These are phyloP conservation scores for Brachypodius melanocephalos DNA, from an alignment of 2,113 vertebrate species.

Conservation along the genomic window DNA sequence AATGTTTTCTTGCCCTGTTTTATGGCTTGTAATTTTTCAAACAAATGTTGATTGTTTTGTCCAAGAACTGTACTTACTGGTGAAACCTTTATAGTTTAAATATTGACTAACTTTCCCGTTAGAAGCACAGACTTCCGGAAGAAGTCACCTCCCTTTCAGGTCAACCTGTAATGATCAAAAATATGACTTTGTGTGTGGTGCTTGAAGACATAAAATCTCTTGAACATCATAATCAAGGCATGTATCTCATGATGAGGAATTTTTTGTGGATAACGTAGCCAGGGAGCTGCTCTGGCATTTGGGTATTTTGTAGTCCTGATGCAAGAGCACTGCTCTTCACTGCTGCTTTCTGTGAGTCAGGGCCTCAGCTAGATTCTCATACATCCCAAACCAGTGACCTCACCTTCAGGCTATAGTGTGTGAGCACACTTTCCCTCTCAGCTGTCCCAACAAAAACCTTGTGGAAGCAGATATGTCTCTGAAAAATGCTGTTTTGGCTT, in stretches of 20 bases:
- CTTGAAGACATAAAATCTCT: neutral
- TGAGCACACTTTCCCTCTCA: neutral
- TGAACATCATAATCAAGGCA: neutral
- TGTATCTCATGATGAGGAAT: neutral
- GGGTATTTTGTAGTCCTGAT: neutral
- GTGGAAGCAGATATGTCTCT: conserved; percentile 3
- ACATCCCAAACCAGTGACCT: neutral
- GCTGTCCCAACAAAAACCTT: conserved; percentile 5
- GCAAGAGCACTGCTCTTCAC: neutral
- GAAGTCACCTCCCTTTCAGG: neutral
- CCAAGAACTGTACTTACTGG: neutral
- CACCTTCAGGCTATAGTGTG: neutral
- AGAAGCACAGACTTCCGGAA: neutral
- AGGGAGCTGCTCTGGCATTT: neutral
- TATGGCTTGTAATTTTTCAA: neutral
- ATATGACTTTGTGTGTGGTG: neutral
- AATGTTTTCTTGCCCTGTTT: neutral
- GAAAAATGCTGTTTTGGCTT: conserved; percentile 27
- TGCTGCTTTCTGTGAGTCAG: neutral
- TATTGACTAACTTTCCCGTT: neutral
- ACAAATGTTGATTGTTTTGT: neutral
- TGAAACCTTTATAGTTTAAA: neutral
- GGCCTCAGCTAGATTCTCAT: neutral
- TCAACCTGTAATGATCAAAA: neutral
- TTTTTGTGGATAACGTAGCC: neutral